Conservation (phyloP, 2,888 invertebrate species). For the Parnassius mnemosyne region DNA sequence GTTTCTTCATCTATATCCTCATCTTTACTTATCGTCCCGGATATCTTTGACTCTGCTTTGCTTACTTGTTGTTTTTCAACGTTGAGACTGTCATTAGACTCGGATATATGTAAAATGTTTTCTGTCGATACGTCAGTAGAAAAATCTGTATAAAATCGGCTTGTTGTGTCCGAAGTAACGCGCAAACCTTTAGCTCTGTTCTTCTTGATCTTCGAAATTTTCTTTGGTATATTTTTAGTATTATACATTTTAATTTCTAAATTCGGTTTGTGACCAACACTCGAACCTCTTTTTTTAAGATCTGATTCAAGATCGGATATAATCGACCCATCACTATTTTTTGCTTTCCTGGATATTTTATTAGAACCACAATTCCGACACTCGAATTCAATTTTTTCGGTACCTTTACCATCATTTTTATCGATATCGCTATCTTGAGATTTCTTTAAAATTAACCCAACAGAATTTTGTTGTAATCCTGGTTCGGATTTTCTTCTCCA, state of each 20-base stretch:
- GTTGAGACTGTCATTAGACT: slow-evolving; percentile 83
- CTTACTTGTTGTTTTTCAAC: slow-evolving; percentile 57
- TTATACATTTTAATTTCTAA: slow-evolving; percentile 83
- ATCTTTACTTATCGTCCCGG: slow-evolving; percentile 63
- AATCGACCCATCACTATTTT: slow-evolving; percentile 50
- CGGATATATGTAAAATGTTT: slow-evolving; percentile 82
- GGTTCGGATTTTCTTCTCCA: slow-evolving; percentile 88
- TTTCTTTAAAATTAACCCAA: slow-evolving; percentile 55
- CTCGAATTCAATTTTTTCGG: slow-evolving; percentile 72
- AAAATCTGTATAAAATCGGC: slow-evolving; percentile 83
- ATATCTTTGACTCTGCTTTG: slow-evolving; percentile 39
- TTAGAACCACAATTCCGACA: slow-evolving; percentile 72
- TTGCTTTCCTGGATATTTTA: slow-evolving; percentile 60
- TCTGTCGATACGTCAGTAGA: slow-evolving; percentile 83
- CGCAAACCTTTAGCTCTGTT: slow-evolving; percentile 81
- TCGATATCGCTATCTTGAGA: slow-evolving; percentile 63
- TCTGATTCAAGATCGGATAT: slow-evolving; percentile 66
- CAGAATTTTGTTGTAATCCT: slow-evolving; percentile 74
- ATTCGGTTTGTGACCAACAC: slow-evolving; percentile 49
- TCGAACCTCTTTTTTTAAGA: slow-evolving; percentile 44
- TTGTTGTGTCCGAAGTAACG: slow-evolving; percentile 72
- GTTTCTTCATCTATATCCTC: slow-evolving; percentile 74
- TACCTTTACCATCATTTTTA: slow-evolving; percentile 54
- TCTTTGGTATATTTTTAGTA: slow-evolving; percentile 85
- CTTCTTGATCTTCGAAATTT: slow-evolving; percentile 85